Base-by-base conservation (phyloP, 2,113 vertebrate species). In the Amia ocellicauda region DNA sequence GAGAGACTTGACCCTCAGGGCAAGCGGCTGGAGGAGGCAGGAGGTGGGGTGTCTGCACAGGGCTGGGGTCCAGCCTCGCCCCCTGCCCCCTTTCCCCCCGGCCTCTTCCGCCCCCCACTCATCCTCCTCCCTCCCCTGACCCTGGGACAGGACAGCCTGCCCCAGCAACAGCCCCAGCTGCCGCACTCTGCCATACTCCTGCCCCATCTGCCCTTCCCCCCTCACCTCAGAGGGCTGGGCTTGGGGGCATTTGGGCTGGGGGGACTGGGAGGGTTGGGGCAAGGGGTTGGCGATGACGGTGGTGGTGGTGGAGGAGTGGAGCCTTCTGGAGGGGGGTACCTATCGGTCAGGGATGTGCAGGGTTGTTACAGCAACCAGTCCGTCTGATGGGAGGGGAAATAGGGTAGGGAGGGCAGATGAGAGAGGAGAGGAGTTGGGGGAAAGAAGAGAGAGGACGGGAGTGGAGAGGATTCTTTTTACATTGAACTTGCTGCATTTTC, bases 291-390 rank as follows among this genome's bases (percentile, higher is more conserved):
- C 0, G 4, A 42, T 53, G 50, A 63, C 3, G 24, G 58, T 31
- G 40, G 66, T 22, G 1, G 16, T 0, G n/a, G 13, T 20, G 59
- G 43, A 8, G 31, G 58, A 0, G 3, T 82, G 1, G 67, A 77
- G 50, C 69, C 79, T 36, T 76, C 71, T 24, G 47, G 47, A 47
- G 78, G 62, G 8, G 83, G 73, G 5, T 86, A 87, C 11, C 68
- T 73, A 79, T 71, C 76, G 3, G 74, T 75, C 23, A 62, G 51
- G n/a, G 74, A 74, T 31, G 60, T 76, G 1, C n/a, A 71, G 51
- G 61, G 23, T 20, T 36, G 47, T 7, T 50, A 50, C 47, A 13
- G 17, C 51, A 53, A 53, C 20, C 20, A 53, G 51, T 23, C 51
- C 9, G 23, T 53, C 14, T 53, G 24, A 53, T 23, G 4, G 3